Conservation (phyloP, 2,113 vertebrate genomes). For the Pachycephala philippinensis region DNA sequence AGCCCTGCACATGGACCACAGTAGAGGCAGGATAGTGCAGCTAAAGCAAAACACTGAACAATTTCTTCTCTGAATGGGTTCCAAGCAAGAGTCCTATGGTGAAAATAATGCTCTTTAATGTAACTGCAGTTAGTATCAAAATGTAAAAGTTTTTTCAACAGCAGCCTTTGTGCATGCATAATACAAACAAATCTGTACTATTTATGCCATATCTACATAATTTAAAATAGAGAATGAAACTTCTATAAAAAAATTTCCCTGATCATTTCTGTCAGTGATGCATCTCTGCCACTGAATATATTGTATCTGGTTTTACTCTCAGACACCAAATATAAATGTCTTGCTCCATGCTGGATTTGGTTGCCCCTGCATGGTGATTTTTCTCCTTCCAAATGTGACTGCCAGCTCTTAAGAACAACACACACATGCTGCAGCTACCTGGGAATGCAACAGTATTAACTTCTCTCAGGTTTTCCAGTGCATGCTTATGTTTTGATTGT, state of each 20-base stretch:
- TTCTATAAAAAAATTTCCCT: background rate
- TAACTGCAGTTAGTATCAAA: background rate
- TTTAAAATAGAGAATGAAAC: background rate
- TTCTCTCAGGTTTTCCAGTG: background rate
- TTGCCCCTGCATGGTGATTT: background rate
- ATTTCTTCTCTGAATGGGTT: background rate
- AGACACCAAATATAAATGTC: background rate
- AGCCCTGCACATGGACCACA: background rate
- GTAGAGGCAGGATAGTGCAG: background rate
- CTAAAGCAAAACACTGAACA: background rate
- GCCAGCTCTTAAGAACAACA: background rate
- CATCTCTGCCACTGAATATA: background rate
- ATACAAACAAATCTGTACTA: background rate
- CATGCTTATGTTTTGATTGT: background rate
- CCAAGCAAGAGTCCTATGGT: background rate
- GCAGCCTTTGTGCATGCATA: background rate
- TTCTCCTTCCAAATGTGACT: background rate
- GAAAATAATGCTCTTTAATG: background rate
- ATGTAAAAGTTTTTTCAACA: background rate
- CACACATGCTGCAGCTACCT: background rate
- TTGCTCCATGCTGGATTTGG: background rate
- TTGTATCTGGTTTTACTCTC: background rate
- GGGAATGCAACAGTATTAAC: accelerated
- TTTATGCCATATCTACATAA: background rate
- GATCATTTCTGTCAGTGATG: background rate